A percentile compares a stretch with the other conserved stretches of the same genome.
Evolutionary conservation across 2,113 vertebrate species (phyloP).

Genomic region (Tychaedon coryphoeus): DNA sequence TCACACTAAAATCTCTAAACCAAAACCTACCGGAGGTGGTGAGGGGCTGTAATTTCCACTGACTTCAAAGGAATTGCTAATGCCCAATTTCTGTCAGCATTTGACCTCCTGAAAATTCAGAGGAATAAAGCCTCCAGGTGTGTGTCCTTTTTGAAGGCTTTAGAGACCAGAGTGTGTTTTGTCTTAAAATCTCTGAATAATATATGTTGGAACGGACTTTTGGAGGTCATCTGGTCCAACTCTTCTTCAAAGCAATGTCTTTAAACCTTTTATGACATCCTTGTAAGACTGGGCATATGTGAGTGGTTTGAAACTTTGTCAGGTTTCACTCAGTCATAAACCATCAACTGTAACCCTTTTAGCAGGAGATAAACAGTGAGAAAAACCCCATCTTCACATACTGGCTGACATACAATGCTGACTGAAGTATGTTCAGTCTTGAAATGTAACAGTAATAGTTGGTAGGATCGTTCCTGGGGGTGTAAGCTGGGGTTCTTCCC

Average conservation of each 20-base stretch:
- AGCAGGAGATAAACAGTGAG: background rate
- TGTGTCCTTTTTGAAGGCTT: background rate
- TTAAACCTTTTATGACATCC: background rate
- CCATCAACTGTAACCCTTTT: background rate
- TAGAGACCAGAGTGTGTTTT: background rate
- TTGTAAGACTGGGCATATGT: background rate
- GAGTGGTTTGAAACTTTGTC: background rate
- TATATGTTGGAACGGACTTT: background rate
- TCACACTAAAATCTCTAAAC: background rate
- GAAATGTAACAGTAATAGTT: background rate
- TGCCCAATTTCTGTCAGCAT: background rate
- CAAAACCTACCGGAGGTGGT: background rate
- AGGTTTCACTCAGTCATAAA: background rate
- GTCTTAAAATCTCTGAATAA: slow-evolving; percentile 10
- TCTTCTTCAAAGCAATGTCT: background rate
- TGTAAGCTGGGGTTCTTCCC: background rate
- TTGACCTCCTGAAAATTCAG: slow-evolving; percentile 22
- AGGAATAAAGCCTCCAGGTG: background rate
- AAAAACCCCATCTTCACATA: background rate
- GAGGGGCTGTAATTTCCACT: background rate
- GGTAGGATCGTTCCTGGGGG: background rate
- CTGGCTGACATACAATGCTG: background rate
- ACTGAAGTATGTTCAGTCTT: background rate
- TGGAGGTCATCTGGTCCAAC: background rate
- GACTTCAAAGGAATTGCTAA: slow-evolving; percentile 34